Base-by-base conservation (phyloP, 2,113 vertebrate genomes). In the Elephas maximus region DNA sequence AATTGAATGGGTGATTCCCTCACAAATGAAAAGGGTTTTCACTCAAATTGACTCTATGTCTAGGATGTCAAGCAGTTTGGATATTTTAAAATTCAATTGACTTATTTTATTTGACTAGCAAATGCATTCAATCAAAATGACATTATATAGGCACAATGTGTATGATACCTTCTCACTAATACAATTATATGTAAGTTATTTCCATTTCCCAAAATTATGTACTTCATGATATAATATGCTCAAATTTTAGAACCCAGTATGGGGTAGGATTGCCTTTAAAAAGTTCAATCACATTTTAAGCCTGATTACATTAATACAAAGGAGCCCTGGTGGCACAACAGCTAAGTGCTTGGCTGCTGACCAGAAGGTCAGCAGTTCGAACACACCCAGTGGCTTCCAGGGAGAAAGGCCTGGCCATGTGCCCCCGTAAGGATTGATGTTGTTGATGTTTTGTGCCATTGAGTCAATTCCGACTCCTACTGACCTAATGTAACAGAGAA, bases 101-200 rank as follows among this genome's bases (percentile, higher is more conserved):
- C 78, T 94, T 93, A 96, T 95, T 82, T 94, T 93, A 96, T 95
- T 95, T 96, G 20, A 88, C 71, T 88, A 78, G 33, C 44, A 96
- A 93, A 88, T 24, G 12, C 24, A 33, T 80, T 44, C 26, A 94
- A 48, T 88, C 62, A 62, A 79, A 93, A 83, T 62, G 21, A 74
- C 71, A 80, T 48, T 63, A 69, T 65, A 24, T 76, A 81, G 37
- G 65, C 69, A 90, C 81, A 89, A 77, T 71, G n/a, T 60, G 41
- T 45, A 48, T 45, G 37, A 33, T 73, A 65, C 14, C 17, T 79
- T 91, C 48, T 90, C 30, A 83, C 11, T 76, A 26, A 85, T 84
- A 69, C 26, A 83, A 85, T 80, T 76, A 69, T 45, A 71, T 51
- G 17, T 81, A 80, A 94, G 2, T 88, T 80, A 85, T 88, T 91